Percentiles rank a stretch among this genome's conserved stretches.
Evolutionary conservation across 2,797 vertebrate genomes (phyloP).

Genomic region (Anguilla megastoma): DNA sequence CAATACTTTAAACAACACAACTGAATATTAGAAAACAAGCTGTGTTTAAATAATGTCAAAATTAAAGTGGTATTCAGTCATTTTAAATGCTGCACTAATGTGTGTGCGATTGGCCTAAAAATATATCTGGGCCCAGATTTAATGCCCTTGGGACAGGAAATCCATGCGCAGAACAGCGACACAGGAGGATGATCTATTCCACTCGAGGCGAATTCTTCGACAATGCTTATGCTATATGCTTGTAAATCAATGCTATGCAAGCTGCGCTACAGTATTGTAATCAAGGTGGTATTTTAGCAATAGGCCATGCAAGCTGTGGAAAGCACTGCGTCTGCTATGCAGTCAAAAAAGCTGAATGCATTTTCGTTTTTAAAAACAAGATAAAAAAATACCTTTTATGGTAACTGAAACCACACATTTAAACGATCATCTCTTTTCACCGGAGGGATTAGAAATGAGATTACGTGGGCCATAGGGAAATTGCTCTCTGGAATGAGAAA

Average conservation of each 20-base stretch:
- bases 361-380: neutral
- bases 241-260: neutral
- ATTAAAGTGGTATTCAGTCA: neutral
- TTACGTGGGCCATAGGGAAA: conserved; percentile 9
- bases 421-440: conserved; percentile 8
- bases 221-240: neutral
- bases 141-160: neutral
- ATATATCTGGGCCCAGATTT: neutral
- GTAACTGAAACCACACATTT: neutral
- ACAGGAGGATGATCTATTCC: neutral
- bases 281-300: neutral
- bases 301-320: neutral
- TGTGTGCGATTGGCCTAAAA: neutral
- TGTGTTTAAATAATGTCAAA: neutral
- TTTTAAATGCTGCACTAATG: neutral
- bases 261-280: neutral
- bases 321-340: neutral
- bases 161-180: neutral
- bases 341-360: neutral
- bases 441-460: conserved; percentile 21
- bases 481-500: conserved; percentile 16
- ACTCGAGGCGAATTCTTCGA: neutral
- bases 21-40: neutral
- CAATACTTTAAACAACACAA: neutral
- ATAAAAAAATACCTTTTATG: neutral